Evolutionary conservation across 2,113 vertebrate species (phyloP).

Genomic region (Microcebus jonahi): DNA sequence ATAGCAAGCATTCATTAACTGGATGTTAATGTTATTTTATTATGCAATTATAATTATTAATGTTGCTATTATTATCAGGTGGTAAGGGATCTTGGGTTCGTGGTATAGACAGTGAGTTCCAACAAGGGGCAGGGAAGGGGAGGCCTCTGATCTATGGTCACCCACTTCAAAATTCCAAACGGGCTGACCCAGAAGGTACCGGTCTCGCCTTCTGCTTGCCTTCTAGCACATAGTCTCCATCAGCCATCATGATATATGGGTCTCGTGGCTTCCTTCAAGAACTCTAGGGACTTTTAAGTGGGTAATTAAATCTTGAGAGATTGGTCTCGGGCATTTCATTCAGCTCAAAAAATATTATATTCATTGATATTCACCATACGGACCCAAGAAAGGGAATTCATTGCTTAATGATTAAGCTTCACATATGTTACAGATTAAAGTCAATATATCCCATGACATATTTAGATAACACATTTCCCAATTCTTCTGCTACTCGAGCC

Average conservation of each 20-base stretch:
- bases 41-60: no score
- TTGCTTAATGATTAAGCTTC: conserved; percentile 77
- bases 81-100: neutral
- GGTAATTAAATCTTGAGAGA: conserved; percentile 77
- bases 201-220: neutral
- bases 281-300: conserved; percentile 72
- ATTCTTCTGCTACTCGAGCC: conserved; percentile 58
- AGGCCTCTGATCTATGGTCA: neutral
- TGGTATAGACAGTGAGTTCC: neutral
- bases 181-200: neutral
- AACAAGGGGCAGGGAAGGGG: neutral
- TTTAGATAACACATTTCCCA: conserved; percentile 80
- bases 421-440: conserved; percentile 80
- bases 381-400: conserved; percentile 68
- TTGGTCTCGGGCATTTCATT: conserved; percentile 72
- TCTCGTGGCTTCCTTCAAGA: conserved; percentile 15
- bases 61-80: neutral
- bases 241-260: conserved; percentile 52
- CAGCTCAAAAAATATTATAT: conserved; percentile 73
- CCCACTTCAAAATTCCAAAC: conserved; percentile 20
- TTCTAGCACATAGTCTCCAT: neutral
- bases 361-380: conserved; percentile 76
- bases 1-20: neutral
- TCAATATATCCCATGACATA: conserved; percentile 77
- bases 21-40: neutral